A percentile compares a stretch with the other conserved stretches of the same genome.
phyloP scores from a whole-genome alignment of 1,140 invertebrate genomes.

The Maniola jurtina region DNA sequence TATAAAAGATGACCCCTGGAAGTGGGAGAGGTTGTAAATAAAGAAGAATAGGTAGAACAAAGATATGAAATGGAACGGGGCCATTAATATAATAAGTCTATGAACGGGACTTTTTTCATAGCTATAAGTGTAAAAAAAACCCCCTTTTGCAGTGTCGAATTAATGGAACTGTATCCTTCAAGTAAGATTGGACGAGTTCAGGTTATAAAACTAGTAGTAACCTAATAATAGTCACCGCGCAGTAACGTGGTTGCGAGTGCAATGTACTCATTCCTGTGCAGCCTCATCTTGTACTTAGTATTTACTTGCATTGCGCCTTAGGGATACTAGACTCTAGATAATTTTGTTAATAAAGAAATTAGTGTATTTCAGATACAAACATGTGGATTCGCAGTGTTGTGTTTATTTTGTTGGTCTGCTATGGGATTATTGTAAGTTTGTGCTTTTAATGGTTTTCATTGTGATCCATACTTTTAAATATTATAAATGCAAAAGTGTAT shows the following conservation, averaged over 20 bases:
- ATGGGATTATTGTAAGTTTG: slow-evolving; percentile 26
- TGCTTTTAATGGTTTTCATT: not conserved
- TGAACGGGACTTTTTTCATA: too few species aligned
- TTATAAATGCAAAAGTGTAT: too few species aligned
- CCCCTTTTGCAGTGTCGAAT: too few species aligned
- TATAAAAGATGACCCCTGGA: too few species aligned
- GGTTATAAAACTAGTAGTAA: slow-evolving; percentile 22
- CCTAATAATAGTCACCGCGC: slow-evolving; percentile 48
- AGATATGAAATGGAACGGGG: too few species aligned
- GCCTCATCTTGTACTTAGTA: slow-evolving; percentile 33
- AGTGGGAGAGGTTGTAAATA: too few species aligned
- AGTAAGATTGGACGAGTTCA: not conserved
- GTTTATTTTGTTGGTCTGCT: slow-evolving; percentile 15
- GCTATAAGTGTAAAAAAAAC: too few species aligned
- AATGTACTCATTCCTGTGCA: slow-evolving; percentile 57
- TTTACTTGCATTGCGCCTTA: slow-evolving; percentile 11
- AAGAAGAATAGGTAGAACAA: too few species aligned
- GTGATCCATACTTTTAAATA: too few species aligned
- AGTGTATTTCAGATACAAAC: not conserved
- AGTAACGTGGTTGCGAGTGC: slow-evolving; percentile 49
- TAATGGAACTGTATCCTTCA: not conserved
- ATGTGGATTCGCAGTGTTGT: slow-evolving; percentile 18
- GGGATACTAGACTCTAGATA: not conserved
- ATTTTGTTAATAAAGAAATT: not conserved
- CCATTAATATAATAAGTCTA: too few species aligned